Base-by-base conservation (phyloP, 2,113 vertebrate genomes). In the Eleginops maclovinus region DNA sequence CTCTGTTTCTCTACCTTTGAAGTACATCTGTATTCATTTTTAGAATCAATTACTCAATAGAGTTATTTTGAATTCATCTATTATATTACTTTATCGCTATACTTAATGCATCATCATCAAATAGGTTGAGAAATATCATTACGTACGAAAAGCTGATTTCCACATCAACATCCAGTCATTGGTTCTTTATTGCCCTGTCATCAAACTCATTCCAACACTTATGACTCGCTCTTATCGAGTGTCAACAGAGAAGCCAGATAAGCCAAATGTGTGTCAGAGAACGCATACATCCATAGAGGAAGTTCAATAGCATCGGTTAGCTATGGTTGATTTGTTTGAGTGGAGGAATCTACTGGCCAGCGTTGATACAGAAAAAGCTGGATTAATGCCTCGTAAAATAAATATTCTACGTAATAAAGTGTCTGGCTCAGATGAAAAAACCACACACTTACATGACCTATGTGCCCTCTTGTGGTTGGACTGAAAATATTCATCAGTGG, bases 161-260 rank as follows among this genome's bases (percentile, higher is more conserved):
- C 16, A 24, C 28, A 17, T 11, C 7, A 49, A n/a, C n/a, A 26
- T 72, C 19, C 24, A 28, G 56, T 54, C 81, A 77, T 51, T 1
- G 1, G 14, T 15, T 66, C 41, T 69, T 78, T 83, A 90, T 78
- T 87, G 68, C 66, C 31, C 15, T 19, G 55, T 62, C 49, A 70
- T 84, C 50, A 69, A 87, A 58, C 28, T 86, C 79, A 87, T 87
- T 81, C 75, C 83, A 77, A 9, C 64, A 66, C 75, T 67, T 17
- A 0, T 24, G 17, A 10, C 69, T 19, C 24, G 49, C n/a, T 78
- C 70, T 91, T 90, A 91, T 91, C 89, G 87, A 24, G 31, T 73
- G 86, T 91, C 85, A 92, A 84, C 76, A 88, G 1, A 75, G 49
- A 16, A 1, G 15, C 21, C 17, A 19, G 71, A 84, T 82, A 83